These are phyloP conservation scores for Larimichthys crocea DNA, from an alignment of 2,113 vertebrate species.

Conservation along the genomic window DNA sequence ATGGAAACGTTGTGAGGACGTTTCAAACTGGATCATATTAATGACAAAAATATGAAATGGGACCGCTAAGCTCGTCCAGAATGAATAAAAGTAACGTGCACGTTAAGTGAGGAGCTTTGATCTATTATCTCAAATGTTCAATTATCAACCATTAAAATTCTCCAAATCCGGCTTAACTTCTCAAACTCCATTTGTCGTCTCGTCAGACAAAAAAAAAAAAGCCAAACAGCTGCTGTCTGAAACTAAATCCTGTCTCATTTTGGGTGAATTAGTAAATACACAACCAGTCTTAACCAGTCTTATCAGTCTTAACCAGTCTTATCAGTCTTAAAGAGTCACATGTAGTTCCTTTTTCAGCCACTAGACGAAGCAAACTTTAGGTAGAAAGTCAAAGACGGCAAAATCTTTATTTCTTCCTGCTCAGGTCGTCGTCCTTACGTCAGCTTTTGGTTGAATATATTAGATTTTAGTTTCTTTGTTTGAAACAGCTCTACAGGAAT, in stretches of 20 bases:
- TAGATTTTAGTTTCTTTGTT: too few relatives aligned
- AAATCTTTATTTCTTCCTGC: too few relatives aligned
- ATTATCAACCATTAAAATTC: constrained; percentile 24
- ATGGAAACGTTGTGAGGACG: too few relatives aligned
- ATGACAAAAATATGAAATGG: neutral
- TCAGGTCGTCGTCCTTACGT: too few relatives aligned
- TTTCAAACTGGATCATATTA: neutral
- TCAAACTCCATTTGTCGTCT: neutral
- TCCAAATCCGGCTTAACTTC: neutral
- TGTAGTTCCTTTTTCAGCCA: neutral
- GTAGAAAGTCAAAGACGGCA: too few relatives aligned
- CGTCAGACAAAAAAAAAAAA: neutral
- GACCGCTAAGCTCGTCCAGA: neutral
- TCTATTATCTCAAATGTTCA: constrained; percentile 11
- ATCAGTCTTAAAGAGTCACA: too few relatives aligned
- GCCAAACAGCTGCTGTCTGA: constrained; percentile 3
- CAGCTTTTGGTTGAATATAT: too few relatives aligned
- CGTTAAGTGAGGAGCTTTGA: constrained; percentile 11
- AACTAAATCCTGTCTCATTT: neutral
- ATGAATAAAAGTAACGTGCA: neutral
- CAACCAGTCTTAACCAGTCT: too few relatives aligned
- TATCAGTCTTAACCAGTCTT: too few relatives aligned
- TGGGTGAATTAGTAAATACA: neutral
- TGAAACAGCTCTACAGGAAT: too few relatives aligned
- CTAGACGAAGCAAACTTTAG: too few relatives aligned